phyloP scores from a whole-genome alignment of 2,113 vertebrate species.

The Tylochromis polylepis region DNA sequence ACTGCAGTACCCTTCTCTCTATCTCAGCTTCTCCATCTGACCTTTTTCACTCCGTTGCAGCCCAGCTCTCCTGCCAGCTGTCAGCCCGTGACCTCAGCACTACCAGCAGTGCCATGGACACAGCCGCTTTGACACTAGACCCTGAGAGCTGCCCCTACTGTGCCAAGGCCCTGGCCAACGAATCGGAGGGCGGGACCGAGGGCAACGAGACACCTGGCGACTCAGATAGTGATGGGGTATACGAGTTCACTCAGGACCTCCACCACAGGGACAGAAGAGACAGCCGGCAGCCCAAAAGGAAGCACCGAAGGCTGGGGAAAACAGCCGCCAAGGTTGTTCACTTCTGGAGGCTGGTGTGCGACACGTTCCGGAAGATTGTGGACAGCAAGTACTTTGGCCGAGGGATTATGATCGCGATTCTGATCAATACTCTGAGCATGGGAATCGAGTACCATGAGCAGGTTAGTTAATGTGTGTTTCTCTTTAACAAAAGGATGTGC shows the following conservation, averaged over 20 bases:
- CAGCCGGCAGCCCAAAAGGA: slow-evolving; percentile 67
- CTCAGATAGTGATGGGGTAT: slow-evolving; percentile 89
- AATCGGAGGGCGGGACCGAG: slow-evolving; percentile 74
- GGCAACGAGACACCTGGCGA: slow-evolving; percentile 78
- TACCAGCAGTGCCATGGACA: slow-evolving; percentile 75
- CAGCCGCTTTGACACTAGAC: slow-evolving; percentile 69
- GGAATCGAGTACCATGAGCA: slow-evolving; percentile 98
- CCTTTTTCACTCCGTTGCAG: slow-evolving; percentile 64
- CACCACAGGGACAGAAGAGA: slow-evolving; percentile 82
- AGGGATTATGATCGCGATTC: slow-evolving; percentile 98
- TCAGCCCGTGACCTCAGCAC: slow-evolving; percentile 78
- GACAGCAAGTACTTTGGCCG: slow-evolving; percentile 98
- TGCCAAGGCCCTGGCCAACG: slow-evolving; percentile 70
- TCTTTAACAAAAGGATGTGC: not conserved
- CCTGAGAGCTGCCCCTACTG: slow-evolving; percentile 91
- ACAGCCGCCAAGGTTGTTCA: slow-evolving; percentile 71
- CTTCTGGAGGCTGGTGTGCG: slow-evolving; percentile 89
- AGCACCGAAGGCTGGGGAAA: slow-evolving; percentile 59
- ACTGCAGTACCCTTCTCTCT: not conserved
- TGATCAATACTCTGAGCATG: slow-evolving; percentile 98
- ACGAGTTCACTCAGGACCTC: slow-evolving; percentile 89
- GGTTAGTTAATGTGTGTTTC: slow-evolving; percentile 66
- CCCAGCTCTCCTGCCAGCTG: slow-evolving; percentile 82
- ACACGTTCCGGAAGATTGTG: slow-evolving; percentile 94
- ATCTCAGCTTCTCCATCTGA: not conserved